Conservation (phyloP, 2,888 invertebrate species). For the Papilio gigon region DNA sequence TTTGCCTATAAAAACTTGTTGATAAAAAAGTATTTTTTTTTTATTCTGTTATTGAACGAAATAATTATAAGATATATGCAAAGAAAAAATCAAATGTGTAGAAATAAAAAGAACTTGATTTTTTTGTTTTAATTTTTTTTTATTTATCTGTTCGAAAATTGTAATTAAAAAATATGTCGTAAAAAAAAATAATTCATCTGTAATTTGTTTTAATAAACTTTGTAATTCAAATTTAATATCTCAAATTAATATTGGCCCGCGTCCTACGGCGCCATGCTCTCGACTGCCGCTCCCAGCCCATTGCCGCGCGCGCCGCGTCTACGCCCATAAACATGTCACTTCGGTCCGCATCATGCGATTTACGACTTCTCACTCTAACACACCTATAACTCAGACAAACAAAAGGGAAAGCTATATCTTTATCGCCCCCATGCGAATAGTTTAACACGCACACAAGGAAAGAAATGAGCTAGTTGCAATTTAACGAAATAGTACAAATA, state of each 20-base stretch:
- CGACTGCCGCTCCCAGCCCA: slow-evolving; percentile 73
- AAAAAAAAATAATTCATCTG: not conserved
- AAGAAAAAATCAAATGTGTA: too few relatives aligned
- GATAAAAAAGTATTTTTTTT: too few relatives aligned
- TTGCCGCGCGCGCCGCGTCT: slow-evolving; percentile 67
- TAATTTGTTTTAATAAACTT: not conserved
- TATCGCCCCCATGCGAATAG: slow-evolving; percentile 82
- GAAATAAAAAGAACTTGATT: too few relatives aligned
- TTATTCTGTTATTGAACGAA: too few relatives aligned
- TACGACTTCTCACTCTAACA: slow-evolving; percentile 82
- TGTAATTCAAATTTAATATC: not conserved
- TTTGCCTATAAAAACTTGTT: too few relatives aligned
- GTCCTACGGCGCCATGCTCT: slow-evolving; percentile 73
- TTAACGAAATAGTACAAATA: slow-evolving; percentile 56
- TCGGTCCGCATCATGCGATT: slow-evolving; percentile 74
- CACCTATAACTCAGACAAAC: slow-evolving; percentile 78
- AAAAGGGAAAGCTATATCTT: slow-evolving; percentile 83
- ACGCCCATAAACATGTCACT: slow-evolving; percentile 83
- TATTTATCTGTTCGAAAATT: too few relatives aligned
- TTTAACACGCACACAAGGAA: slow-evolving; percentile 80
- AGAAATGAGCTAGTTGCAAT: slow-evolving; percentile 78
- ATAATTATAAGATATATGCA: too few relatives aligned
- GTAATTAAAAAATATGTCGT: not conserved
- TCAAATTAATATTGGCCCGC: slow-evolving; percentile 44
- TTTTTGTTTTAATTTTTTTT: too few relatives aligned